Evolutionary conservation across 2,797 vertebrate species (phyloP).

Genomic region (Channa striata): DNA sequence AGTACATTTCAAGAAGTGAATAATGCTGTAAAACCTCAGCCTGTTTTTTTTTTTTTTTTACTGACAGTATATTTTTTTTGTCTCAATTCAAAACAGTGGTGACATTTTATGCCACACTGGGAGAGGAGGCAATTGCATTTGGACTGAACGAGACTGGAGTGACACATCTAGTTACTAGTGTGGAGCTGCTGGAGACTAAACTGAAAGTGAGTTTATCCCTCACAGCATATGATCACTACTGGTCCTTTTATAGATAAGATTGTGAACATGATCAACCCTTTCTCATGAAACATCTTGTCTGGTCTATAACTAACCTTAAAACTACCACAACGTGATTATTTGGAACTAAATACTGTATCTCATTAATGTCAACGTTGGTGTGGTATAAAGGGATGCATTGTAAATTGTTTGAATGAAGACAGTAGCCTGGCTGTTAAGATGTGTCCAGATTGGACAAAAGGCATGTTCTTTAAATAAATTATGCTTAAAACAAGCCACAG

Average conservation of each 20-base stretch:
- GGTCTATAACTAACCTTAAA: background rate
- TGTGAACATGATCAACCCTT: background rate
- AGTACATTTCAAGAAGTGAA: background rate
- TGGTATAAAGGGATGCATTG: background rate
- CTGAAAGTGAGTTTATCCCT: constrained; percentile 88
- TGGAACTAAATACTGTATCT: background rate
- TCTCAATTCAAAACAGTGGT: constrained; percentile 87
- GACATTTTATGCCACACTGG: constrained; percentile 96
- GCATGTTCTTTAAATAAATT: background rate
- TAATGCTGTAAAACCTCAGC: background rate
- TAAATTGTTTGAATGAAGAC: constrained; percentile 2
- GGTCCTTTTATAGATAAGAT: background rate
- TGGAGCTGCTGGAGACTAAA: constrained; percentile 92
- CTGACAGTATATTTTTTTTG: constrained; percentile 11
- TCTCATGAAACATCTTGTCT: background rate
- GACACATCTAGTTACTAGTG: constrained; percentile 92
- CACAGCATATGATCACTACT: background rate
- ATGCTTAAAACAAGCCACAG: background rate
- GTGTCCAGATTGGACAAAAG: background rate
- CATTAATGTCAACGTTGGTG: background rate
- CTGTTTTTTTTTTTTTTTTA: too few relatives aligned
- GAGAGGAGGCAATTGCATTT: constrained; percentile 93
- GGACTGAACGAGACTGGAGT: constrained; percentile 95
- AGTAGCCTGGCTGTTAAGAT: background rate
- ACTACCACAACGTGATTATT: constrained; percentile 16